Evolutionary conservation across 2,797 vertebrate species (phyloP).

Genomic region (Geotrypetes seraphini): DNA sequence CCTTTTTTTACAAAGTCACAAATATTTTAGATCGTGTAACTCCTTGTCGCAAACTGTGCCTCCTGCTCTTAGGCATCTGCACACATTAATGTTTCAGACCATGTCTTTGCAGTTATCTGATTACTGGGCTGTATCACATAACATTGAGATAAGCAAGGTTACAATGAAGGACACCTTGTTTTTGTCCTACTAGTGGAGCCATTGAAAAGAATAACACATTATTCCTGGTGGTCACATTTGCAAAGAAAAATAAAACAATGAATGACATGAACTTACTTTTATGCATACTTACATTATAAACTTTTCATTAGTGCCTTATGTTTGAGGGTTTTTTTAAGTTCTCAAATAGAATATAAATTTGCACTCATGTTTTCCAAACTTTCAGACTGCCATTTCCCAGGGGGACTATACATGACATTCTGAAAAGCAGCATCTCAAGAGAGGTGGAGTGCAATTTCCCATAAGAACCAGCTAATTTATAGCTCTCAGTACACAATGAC

Average conservation of each 20-base stretch:
- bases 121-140: too few relatives aligned
- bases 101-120: too few relatives aligned
- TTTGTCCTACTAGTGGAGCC: background rate
- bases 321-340: too few relatives aligned
- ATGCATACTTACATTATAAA: background rate
- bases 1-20: too few relatives aligned
- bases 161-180: too few relatives aligned
- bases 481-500: conserved; percentile 41
- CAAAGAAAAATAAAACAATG: background rate
- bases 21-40: too few relatives aligned
- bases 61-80: too few relatives aligned
- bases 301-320: background rate
- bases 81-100: too few relatives aligned
- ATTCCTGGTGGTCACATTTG: background rate
- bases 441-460: conserved; percentile 46
- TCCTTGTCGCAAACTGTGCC: too few relatives aligned
- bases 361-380: conserved; percentile 4
- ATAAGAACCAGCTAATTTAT: conserved; percentile 44
- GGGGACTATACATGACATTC: conserved; percentile 26
- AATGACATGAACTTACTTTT: background rate
- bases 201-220: background rate
- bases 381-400: conserved; percentile 23
- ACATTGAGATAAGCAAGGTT: too few relatives aligned
- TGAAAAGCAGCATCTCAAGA: conserved; percentile 27
- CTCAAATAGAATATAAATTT: conserved; percentile 5